Evolutionary conservation across 2,797 vertebrate species (phyloP).

Genomic region (Anniella stebbinsi): DNA sequence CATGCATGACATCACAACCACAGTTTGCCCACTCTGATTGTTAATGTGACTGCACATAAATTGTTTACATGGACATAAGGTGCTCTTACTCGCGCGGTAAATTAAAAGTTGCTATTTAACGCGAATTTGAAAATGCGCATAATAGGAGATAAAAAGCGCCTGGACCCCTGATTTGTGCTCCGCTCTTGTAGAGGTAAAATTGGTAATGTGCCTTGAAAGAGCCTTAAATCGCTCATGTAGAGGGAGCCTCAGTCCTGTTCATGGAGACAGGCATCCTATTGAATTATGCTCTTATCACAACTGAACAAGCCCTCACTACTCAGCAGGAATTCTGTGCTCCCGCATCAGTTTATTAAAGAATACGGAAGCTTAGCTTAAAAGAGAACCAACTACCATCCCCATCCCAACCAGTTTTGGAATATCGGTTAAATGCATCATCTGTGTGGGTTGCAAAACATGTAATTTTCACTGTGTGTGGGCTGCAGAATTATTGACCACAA

Average conservation of each 20-base stretch:
- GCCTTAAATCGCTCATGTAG: too few species aligned
- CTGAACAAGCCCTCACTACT: not conserved
- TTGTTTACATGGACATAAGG: too few species aligned
- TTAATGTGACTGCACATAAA: too few species aligned
- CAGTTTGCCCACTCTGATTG: too few species aligned
- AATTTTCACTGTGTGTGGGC: constrained; percentile 20
- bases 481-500: constrained; percentile 11
- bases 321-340: not conserved
- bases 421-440: not conserved
- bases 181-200: too few species aligned
- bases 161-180: too few species aligned
- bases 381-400: not conserved
- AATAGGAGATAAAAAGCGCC: too few species aligned
- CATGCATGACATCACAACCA: too few species aligned
- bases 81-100: too few species aligned
- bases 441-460: not conserved
- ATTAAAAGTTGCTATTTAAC: too few species aligned
- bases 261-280: not conserved
- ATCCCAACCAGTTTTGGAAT: not conserved
- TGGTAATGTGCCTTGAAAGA: too few species aligned
- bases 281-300: not conserved
- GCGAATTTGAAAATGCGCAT: too few species aligned
- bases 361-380: not conserved
- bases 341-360: not conserved
- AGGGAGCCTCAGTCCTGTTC: not conserved